These are phyloP conservation scores for Drosophila quadrilineata DNA, from an alignment of 1,140 invertebrate species.

Conservation along the genomic window DNA sequence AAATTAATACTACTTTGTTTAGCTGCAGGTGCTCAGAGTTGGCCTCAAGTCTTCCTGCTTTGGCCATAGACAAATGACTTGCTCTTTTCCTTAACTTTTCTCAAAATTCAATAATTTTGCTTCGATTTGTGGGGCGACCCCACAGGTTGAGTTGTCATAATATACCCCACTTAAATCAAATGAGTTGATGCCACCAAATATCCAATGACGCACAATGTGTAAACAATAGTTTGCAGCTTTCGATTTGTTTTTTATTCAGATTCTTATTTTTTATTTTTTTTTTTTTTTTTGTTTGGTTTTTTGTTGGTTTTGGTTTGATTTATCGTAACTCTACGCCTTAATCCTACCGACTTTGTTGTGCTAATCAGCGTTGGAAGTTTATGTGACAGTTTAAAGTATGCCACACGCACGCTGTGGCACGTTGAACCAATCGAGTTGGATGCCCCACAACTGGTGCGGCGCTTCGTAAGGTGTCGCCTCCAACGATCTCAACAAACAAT, in stretches of 20 bases:
- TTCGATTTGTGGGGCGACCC: conserved; percentile 19
- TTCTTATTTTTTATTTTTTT: too few species aligned
- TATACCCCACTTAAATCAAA: conserved; percentile 62
- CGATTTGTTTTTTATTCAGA: conserved; percentile 28
- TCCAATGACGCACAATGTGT: conserved; percentile 66
- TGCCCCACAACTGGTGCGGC: conserved; percentile 47
- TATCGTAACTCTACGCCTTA: conserved; percentile 57
- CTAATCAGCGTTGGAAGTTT: conserved; percentile 79
- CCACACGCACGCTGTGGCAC: conserved; percentile 57
- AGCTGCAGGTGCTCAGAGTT: conserved; percentile 52
- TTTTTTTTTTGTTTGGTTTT: too few species aligned
- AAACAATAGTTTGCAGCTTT: conserved; percentile 65
- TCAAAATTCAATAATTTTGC: conserved; percentile 12
- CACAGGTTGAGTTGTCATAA: conserved; percentile 63
- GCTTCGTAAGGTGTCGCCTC: conserved; percentile 62
- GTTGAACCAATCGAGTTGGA: conserved; percentile 1
- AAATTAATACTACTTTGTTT: conserved; percentile 72
- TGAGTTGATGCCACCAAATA: conserved; percentile 73
- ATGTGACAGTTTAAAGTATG: conserved; percentile 78
- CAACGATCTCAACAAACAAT: conserved; percentile 54
- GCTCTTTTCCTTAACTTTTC: too few species aligned
- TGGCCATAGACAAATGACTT: too few species aligned
- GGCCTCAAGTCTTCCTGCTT: conserved; percentile 53
- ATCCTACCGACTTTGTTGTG: conserved; percentile 78
- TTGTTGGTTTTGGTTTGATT: too few species aligned